Base-by-base conservation (phyloP, 2,797 vertebrate species). In the Diplodus sargus region DNA sequence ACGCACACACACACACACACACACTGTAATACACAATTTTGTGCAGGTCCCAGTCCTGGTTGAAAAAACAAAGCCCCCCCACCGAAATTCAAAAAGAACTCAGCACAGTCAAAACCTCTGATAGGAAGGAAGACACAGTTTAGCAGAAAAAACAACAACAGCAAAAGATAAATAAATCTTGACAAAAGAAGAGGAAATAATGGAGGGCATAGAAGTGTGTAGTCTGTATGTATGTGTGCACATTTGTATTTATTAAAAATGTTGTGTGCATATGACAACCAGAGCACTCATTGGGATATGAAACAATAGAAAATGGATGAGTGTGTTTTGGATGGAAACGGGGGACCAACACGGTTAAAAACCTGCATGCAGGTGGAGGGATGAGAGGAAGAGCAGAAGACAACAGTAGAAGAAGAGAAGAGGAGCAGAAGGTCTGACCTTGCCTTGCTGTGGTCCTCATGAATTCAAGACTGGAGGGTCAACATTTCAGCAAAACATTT, bases 251-350 rank as follows among this genome's bases (percentile, higher is more conserved):
- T 49, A 53, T 51, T 68, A 47, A 76, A 62, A 58, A 70, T 82
- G 70, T 69, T 42, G 72, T 85, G 82, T 83, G 80, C 30, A 48
- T 66, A 53, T 85, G 87, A 93, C 87, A 91, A 93, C 90, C 89
- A 92, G 85, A 91, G 88, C 90, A 90, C 88, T 92, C 88, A 90
- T 78, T 58, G 34, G 64, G 81, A 83, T 59, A 85, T 91, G 90
- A 83, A 86, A 85, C 67, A 68, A 60, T 67, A 78, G 56, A 76
- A 70, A 83, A 87, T 85, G 83, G 56, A 82, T 89, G 87, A 83
- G 45, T 65, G 76, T 79, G 78, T 86, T 39, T 39, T 65, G 9
- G 63, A 85, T 91, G 84, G 72, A 82, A 77, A 87, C 56, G 65
- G 70, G 39, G 66, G 78, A 81, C 78, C 49, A 79, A 58, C 62